Evolutionary conservation across 2,888 invertebrate genomes (phyloP).

Genomic region (Epsilonema sp.): DNA sequence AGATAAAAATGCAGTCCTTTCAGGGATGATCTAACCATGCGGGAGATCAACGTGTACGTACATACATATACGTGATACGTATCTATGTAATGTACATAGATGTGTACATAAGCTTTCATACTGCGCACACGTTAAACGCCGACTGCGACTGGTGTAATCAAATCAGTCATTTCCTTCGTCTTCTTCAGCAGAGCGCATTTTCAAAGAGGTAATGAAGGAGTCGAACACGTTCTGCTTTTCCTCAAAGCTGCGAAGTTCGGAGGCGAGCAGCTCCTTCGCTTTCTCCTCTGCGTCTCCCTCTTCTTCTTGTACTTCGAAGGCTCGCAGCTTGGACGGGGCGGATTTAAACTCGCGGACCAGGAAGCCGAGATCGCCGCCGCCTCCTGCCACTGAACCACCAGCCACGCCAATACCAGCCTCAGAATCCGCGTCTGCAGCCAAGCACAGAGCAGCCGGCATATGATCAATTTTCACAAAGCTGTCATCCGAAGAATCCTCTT

Average conservation of each 20-base stretch:
- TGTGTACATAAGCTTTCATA: background rate
- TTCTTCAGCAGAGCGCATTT: background rate
- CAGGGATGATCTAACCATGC: too few species aligned
- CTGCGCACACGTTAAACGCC: background rate
- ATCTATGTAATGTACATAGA: too few species aligned
- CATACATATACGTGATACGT: too few species aligned
- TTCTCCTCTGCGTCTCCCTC: too few species aligned
- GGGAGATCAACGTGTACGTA: too few species aligned
- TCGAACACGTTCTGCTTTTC: slow-evolving; percentile 17
- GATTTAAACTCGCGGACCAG: slow-evolving; percentile 60
- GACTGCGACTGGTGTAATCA: too few species aligned
- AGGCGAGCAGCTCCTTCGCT: background rate
- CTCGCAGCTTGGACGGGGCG: slow-evolving; percentile 41
- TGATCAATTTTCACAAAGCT: slow-evolving; percentile 4
- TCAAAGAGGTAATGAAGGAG: slow-evolving; percentile 14
- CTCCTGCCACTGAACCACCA: too few species aligned
- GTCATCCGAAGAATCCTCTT: slow-evolving; percentile 8
- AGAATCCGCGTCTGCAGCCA: slow-evolving; percentile 44
- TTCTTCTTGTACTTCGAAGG: too few species aligned
- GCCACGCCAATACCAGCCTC: too few species aligned
- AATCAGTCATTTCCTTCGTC: slow-evolving; percentile 1
- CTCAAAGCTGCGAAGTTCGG: slow-evolving; percentile 7
- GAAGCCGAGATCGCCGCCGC: slow-evolving; percentile 50
- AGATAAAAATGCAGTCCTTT: too few species aligned
- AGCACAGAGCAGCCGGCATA: slow-evolving; percentile 38